Base-by-base conservation (phyloP, 2,113 vertebrate genomes). In the Tricholaema leucomelas region DNA sequence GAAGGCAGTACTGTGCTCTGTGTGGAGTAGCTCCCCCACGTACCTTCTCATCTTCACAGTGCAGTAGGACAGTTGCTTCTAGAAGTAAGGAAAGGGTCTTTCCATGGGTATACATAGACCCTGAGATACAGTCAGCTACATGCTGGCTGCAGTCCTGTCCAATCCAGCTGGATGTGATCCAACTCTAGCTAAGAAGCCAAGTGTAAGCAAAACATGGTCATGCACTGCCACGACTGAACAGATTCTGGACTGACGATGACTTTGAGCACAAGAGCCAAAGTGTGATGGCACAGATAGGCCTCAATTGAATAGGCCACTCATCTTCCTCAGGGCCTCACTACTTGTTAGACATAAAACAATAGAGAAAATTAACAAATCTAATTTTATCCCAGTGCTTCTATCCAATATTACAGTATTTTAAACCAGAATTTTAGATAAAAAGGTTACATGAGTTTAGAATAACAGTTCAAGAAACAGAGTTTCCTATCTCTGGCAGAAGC, bases 181-280 rank as follows among this genome's bases (percentile, higher is more conserved):
- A 96, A 75, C 25, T 27, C 46, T 38, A 59, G 75, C 33, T 82
- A 59, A 66, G 84, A 80, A 92, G 89, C 64, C 93, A 93, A 87
- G 46, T 4, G 0, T 80, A 82, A 89, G 90, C 79, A 87, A 85
- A 91, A 82, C 90, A 85, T 64, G 72, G 90, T 91, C 87, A 89
- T 28, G 2, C 75, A 60, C 36, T 87, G 66, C 73, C 87, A 59
- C 46, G 72, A 82, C 91, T 88, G 71, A 92, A 30, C 40, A 85
- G 63, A 73, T 67, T 77, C 60, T 91, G 82, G 64, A 56, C 72
- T 66, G 85, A 82, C 66, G 67, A 80, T 48, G 31, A 52, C 75
- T 91, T 83, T 5, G 24, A 69, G 56, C 87, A 63, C 14, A 2
- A 71, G 56, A 82, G n/a, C 17, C 56, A 59, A 89, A 74, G 85